Conservation (phyloP, 1,140 invertebrate genomes). For the Aphis gossypii region DNA sequence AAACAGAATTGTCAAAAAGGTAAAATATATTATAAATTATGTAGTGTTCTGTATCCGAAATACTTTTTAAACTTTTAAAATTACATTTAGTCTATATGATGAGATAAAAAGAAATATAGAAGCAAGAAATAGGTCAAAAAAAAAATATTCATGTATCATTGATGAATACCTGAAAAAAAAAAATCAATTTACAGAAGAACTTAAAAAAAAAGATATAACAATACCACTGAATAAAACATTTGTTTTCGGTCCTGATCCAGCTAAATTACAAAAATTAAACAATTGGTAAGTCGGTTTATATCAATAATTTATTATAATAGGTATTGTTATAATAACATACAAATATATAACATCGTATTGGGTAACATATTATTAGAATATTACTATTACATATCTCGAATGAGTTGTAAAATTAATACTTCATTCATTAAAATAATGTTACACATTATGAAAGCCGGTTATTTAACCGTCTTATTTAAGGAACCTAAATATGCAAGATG, state of each 20-base stretch:
- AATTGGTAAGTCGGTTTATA: not conserved
- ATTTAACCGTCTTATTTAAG: too few species aligned
- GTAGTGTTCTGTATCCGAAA: not conserved
- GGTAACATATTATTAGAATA: too few species aligned
- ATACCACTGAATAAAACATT: not conserved
- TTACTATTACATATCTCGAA: too few species aligned
- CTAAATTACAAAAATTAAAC: not conserved
- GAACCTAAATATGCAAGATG: not conserved
- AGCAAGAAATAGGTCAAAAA: not conserved
- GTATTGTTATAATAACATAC: too few species aligned
- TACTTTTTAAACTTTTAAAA: not conserved
- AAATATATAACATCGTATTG: too few species aligned
- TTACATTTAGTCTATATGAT: slow-evolving; percentile 1
- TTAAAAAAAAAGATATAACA: not conserved
- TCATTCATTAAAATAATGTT: not conserved
- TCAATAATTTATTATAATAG: not conserved
- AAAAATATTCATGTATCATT: not conserved
- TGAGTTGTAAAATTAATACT: too few species aligned
- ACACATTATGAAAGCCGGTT: too few species aligned
- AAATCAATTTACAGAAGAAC: not conserved
- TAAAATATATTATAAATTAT: not conserved
- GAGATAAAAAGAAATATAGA: not conserved
- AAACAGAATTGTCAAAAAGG: not conserved
- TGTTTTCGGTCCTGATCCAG: not conserved
- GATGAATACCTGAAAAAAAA: not conserved